A percentile compares a stretch with the other conserved stretches of the same genome.
Conservation (phyloP, 2,797 vertebrate species). For the Paramormyrops hopkinsi region DNA sequence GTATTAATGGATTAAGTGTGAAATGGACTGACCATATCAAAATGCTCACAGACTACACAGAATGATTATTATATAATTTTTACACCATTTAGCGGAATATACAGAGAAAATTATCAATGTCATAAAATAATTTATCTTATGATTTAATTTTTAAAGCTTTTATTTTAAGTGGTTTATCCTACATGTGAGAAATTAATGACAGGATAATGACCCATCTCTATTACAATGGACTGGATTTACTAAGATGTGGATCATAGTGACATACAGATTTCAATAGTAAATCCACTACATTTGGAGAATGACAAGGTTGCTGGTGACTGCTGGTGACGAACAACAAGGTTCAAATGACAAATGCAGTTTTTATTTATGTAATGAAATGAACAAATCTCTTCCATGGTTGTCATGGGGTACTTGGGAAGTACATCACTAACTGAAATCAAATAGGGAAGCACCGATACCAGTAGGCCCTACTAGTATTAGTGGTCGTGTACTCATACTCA, state of each 20-base stretch:
- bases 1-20: conserved; percentile 30
- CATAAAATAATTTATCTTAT: conserved; percentile 10
- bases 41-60: conserved; percentile 32
- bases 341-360: neutral
- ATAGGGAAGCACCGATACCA: neutral
- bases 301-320: neutral
- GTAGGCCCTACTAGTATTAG: neutral
- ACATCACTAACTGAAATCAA: neutral
- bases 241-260: neutral
- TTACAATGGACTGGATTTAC: neutral
- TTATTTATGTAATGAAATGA: neutral
- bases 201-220: neutral
- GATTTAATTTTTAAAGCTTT: conserved; percentile 15
- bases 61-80: conserved; percentile 37
- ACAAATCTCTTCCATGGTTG: neutral
- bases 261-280: neutral
- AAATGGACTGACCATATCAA: conserved; percentile 9
- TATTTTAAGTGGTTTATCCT: neutral
- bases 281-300: neutral
- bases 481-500: neutral
- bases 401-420: neutral
- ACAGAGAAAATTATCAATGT: neutral
- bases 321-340: neutral
- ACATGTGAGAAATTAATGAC: neutral
- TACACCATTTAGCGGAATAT: conserved; percentile 52